Percentiles rank a stretch among this genome's conserved stretches.
Evolutionary conservation across 1,140 invertebrate species (phyloP).

Genomic region (Orchesella cincta): DNA sequence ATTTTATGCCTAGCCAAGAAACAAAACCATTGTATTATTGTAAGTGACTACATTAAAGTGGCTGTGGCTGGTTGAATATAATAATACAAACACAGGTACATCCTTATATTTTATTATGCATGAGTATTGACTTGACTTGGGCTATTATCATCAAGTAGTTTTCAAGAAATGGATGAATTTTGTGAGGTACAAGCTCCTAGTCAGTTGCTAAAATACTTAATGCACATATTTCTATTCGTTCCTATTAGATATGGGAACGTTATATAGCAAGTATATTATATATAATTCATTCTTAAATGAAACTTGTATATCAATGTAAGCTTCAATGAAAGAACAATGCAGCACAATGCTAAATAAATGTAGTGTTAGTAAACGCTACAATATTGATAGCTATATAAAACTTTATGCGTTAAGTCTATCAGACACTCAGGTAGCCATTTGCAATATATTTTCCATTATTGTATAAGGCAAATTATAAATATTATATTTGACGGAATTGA

Average conservation of each 20-base stretch:
- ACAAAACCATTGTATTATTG: too few relatives aligned
- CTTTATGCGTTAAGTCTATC: neutral
- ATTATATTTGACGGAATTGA: too few relatives aligned
- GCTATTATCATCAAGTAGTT: neutral
- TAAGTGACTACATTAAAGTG: neutral
- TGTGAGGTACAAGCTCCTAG: neutral
- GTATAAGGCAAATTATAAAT: too few relatives aligned
- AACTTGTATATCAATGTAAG: neutral
- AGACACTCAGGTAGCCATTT: too few relatives aligned
- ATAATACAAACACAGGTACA: neutral
- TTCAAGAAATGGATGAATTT: neutral
- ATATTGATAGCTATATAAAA: neutral
- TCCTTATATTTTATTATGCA: neutral
- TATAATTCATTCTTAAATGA: neutral
- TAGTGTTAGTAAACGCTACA: too few relatives aligned
- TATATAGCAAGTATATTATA: neutral
- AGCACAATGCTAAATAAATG: too few relatives aligned
- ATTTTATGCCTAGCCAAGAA: neutral
- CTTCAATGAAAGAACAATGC: too few relatives aligned
- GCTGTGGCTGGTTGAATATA: neutral
- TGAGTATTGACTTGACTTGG: neutral
- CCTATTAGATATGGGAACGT: neutral
- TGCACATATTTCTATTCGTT: constrained; percentile 13
- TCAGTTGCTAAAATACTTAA: constrained; percentile 5
- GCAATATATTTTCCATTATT: too few relatives aligned